Base-by-base conservation (phyloP, 1,140 invertebrate species). In the Eueides isabella region DNA sequence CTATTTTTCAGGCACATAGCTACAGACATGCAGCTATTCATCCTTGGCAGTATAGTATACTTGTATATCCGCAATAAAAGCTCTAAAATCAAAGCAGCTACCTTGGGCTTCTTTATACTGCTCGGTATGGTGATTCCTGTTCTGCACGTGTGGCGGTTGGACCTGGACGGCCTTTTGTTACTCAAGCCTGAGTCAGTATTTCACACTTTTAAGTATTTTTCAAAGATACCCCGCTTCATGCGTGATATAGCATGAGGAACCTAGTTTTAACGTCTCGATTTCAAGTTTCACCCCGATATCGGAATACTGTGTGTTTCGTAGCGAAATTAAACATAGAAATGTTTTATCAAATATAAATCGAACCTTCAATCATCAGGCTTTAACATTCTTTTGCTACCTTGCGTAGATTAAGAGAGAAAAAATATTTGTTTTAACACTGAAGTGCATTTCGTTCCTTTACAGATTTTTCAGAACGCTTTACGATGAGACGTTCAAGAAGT, bases 241-340 rank as follows among this genome's bases (percentile, higher is more conserved):
- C 23, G 19, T 28, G 61, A 80, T 61, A 55, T 23, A 0, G 79
- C 76, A 3, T 87, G 85, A 68, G 30, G 67, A n/a, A n/a, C n/a
- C n/a, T n/a, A n/a, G n/a, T n/a, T n/a, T n/a, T n/a, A n/a, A n/a
- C n/a, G n/a, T n/a, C n/a, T n/a, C n/a, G n/a, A n/a, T n/a, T n/a
- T n/a, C n/a, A n/a, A n/a, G n/a, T n/a, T n/a, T n/a, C n/a, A n/a
- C n/a, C n/a, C n/a, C n/a, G n/a, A n/a, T n/a, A n/a, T n/a, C n/a
- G n/a, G n/a, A n/a, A n/a, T n/a, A n/a, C n/a, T n/a, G n/a, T n/a
- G n/a, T n/a, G n/a, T n/a, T n/a, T n/a, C n/a, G n/a, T n/a, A n/a
- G n/a, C n/a, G n/a, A n/a, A n/a, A n/a, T n/a, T n/a, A n/a, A n/a
- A n/a, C n/a, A n/a, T n/a, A n/a, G n/a, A n/a, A n/a, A n/a, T n/a